Base-by-base conservation (phyloP, 1,140 invertebrate species). In the Gerris buenoi region DNA sequence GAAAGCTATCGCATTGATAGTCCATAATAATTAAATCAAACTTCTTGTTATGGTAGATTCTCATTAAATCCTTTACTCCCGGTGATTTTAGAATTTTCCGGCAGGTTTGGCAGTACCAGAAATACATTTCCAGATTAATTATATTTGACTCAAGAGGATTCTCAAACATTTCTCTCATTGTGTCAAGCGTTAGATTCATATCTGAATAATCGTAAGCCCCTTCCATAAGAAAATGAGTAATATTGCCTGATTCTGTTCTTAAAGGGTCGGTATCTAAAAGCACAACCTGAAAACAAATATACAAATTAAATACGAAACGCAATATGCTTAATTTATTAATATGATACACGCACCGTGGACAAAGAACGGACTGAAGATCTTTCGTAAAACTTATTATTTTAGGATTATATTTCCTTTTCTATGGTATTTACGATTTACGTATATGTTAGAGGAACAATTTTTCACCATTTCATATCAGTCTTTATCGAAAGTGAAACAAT, bases 1-100 rank as follows among this genome's bases (percentile, higher is more conserved):
- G 25, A 59, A 66, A 57, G 18, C 46, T 57, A 14, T 58, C 56
- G 56, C 46, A 66, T 25, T 25, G 56, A 15, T 66, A 57, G 15
- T 66, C 65, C 15, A 18, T 22, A 13, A 57, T 57, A 3, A 57
- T 60, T 25, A 60, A 60, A 60, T 60, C 58, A 22, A 60, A 13
- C 5, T 60, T 15, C 23, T 60, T 60, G 15, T 22, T 22, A 22
- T 25, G 10, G 58, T 60, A 60, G 3, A 5, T 25, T 22, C 23
- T 60, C 58, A 60, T 22, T 15, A 60, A 60, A 5, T 15, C 23
- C 22, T 60, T 60, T 14, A 60, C 3, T 14, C 58, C 58, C 5
- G 10, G 10, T 15, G 58, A 60, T 14, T 60, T 5, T 22, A 60
- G 5, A 22, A 60, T 5, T 15, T 60, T 60, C 10, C 5, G 3